Base-by-base conservation (phyloP, 1,140 invertebrate genomes). In the Aleiodes sp. region DNA sequence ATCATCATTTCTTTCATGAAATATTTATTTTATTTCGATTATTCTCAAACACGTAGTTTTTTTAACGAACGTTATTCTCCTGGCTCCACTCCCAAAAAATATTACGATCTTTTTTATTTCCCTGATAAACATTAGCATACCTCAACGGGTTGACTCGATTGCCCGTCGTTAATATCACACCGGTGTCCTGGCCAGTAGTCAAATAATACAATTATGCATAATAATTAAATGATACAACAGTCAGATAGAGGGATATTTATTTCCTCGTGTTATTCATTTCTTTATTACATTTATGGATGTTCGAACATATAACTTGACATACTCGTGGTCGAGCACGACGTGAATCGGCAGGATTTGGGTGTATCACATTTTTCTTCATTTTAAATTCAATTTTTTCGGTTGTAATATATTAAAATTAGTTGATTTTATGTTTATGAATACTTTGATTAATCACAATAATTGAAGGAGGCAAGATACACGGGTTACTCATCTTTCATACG, bases 131-230 rank as follows among this genome's bases (percentile, higher is more conserved):
- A 68, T 31, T 26, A 62, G 33, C 46, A 71, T 71, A 65, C 65
- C 41, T 72, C 66, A 72, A 56, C 68, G 71, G 70, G 60, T 52
- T 66, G 59, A 64, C 61, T 62, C 71, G 62, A 76, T 77, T 72
- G 73, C 70, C 33, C 56, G 70, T 78, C 78, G 75, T 79, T 79
- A 78, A 79, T 79, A 78, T 75, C 43, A 70, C 60, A 67, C 56
- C 39, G 70, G 71, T 19, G 37, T 37, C 41, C 43, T 8, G 33
- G 60, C 35, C 75, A 68, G 70, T 77, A 74, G 74, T 74, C 74
- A 19, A 46, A 46, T 19, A 16, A 8, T 26, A 26, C 21, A 52
- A 52, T 52, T 26, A 52, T 52, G 19, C 46, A 52, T 16, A 24
- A 24, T 4, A 6, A 35, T 52, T 52, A 1, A 21, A 21, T 24